A percentile compares a stretch with the other conserved stretches of the same genome.
phyloP scores from a whole-genome alignment of 2,888 invertebrate genomes.

The Cheilosia urbana region DNA sequence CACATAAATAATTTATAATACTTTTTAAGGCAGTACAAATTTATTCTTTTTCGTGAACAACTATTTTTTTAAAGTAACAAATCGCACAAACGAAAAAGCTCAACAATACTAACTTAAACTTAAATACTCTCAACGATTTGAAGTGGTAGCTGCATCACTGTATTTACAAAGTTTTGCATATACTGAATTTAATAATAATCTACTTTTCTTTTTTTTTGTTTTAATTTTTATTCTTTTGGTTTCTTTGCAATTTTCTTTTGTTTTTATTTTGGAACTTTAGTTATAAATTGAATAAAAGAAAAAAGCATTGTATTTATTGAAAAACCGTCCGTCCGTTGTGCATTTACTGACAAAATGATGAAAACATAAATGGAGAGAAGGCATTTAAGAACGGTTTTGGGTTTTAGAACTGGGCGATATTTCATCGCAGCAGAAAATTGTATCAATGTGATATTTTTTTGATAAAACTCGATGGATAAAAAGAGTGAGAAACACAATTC shows the following conservation, averaged over 20 bases:
- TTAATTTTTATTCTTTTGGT: neutral
- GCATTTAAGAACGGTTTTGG: neutral
- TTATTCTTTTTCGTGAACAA: slow-evolving; percentile 32
- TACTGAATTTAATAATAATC: slow-evolving; percentile 29
- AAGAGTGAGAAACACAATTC: no score
- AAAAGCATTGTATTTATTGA: slow-evolving; percentile 34
- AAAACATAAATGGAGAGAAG: neutral
- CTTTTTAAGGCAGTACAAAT: slow-evolving; percentile 55
- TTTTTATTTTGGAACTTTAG: neutral
- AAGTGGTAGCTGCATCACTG: slow-evolving; percentile 58
- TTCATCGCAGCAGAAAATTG: no score
- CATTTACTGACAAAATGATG: slow-evolving; percentile 18
- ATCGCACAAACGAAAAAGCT: slow-evolving; percentile 38
- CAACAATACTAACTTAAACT: slow-evolving; percentile 27
- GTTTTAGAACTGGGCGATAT: no score
- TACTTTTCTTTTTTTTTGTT: slow-evolving; percentile 2
- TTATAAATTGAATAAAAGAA: slow-evolving; percentile 11
- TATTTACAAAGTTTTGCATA: slow-evolving; percentile 45
- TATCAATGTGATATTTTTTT: no score
- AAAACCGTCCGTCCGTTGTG: slow-evolving; percentile 45
- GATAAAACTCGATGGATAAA: no score
- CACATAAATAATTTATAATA: slow-evolving; percentile 14
- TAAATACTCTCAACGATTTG: slow-evolving; percentile 57
- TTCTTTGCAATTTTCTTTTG: no score
- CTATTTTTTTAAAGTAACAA: slow-evolving; percentile 13